Evolutionary conservation across 1,140 invertebrate genomes (phyloP).

Genomic region (Drosophila pallidifrons): DNA sequence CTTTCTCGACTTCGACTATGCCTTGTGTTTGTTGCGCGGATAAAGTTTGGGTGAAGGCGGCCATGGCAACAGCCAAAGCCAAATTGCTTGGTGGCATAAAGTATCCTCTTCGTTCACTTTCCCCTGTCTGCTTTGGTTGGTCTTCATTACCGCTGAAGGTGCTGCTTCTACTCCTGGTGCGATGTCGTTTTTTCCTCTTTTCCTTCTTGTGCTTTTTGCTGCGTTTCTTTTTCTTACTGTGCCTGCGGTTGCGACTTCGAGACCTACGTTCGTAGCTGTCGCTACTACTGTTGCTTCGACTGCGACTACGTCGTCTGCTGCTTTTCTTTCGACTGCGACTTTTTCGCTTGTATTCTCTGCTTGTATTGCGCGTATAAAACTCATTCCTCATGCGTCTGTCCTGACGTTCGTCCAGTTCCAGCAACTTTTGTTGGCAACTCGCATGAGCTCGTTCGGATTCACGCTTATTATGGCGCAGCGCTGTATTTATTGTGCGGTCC

Average conservation of each 20-base stretch:
- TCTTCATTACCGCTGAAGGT: slow-evolving; percentile 1
- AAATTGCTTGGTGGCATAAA: slow-evolving; percentile 51
- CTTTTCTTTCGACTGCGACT: slow-evolving; percentile 37
- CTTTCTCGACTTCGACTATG: neutral
- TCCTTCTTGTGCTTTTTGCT: slow-evolving; percentile 44
- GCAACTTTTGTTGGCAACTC: slow-evolving; percentile 47
- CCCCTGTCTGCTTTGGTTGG: too few relatives aligned
- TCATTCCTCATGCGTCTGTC: slow-evolving; percentile 38
- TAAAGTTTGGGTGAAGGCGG: slow-evolving; percentile 52
- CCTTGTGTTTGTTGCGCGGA: neutral
- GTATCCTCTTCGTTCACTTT: slow-evolving; percentile 5
- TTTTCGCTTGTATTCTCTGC: neutral
- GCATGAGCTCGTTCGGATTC: slow-evolving; percentile 38
- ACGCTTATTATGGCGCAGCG: slow-evolving; percentile 57
- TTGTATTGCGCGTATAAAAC: slow-evolving; percentile 34
- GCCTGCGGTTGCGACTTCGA: slow-evolving; percentile 12
- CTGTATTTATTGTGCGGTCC: slow-evolving; percentile 60
- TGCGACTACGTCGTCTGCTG: slow-evolving; percentile 8
- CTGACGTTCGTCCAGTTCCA: slow-evolving; percentile 54
- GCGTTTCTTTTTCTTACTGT: slow-evolving; percentile 22
- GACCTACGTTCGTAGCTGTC: slow-evolving; percentile 17
- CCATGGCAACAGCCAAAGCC: slow-evolving; percentile 64
- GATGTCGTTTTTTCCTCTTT: slow-evolving; percentile 22
- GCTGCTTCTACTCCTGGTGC: slow-evolving; percentile 1
- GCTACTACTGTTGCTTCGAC: neutral